These are phyloP conservation scores for Pachypanchax playfairii DNA, from an alignment of 2,113 vertebrate species.

Conservation along the genomic window DNA sequence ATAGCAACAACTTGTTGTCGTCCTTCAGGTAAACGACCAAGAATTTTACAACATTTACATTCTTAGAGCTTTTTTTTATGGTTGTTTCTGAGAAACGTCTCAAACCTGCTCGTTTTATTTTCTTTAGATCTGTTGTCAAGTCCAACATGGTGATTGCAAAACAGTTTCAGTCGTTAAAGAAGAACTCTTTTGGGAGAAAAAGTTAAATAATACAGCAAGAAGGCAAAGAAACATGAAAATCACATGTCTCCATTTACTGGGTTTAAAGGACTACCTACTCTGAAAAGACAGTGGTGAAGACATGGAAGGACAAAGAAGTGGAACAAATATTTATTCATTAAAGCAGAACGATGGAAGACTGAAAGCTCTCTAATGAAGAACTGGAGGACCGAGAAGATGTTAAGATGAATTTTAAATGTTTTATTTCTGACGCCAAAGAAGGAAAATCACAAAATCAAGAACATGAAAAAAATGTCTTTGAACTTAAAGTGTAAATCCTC, in stretches of 20 bases:
- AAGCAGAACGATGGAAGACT: slow-evolving; percentile 1
- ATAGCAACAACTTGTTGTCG: slow-evolving; percentile 42
- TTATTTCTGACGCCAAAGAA: no score
- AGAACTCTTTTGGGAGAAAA: slow-evolving; percentile 16
- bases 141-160: slow-evolving; percentile 47
- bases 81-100: neutral
- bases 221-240: slow-evolving; percentile 16
- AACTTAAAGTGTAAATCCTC: no score
- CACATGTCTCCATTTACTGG: neutral
- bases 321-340: no score
- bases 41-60: neutral
- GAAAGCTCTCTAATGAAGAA: neutral
- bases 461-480: no score
- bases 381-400: no score
- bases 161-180: slow-evolving; percentile 1
- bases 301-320: neutral
- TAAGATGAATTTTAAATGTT: no score
- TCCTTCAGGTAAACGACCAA: slow-evolving; percentile 67
- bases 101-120: slow-evolving; percentile 9
- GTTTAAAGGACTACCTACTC: neutral
- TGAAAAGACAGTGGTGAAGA: neutral
- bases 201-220: slow-evolving; percentile 30
- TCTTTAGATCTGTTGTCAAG: slow-evolving; percentile 58
- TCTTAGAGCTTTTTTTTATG: no score
- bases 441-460: no score